Conservation (phyloP, 1,140 invertebrate species). For the Goniozus legneri region DNA sequence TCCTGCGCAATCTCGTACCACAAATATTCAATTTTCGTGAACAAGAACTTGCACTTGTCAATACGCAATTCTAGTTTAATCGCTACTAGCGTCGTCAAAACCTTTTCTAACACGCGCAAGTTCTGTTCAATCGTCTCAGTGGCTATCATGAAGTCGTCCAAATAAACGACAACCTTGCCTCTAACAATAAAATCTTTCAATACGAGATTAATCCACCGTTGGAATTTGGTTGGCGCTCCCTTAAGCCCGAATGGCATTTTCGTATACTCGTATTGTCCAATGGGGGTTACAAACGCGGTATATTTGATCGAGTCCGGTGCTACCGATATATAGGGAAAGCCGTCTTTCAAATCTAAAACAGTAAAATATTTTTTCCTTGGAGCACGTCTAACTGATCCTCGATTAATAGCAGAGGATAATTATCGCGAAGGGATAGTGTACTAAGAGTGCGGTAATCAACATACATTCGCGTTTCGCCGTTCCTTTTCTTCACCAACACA, state of each 20-base stretch:
- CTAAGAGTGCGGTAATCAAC: not conserved
- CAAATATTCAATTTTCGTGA: conserved; percentile 16
- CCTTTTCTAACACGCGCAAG: conserved; percentile 7
- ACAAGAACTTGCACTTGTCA: too few relatives aligned
- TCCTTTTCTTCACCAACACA: not conserved
- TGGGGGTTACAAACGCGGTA: too few relatives aligned
- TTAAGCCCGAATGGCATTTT: conserved; percentile 8
- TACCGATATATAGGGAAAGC: conserved; percentile 28
- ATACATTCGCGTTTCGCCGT: not conserved
- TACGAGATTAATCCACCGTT: not conserved
- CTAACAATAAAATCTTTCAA: not conserved
- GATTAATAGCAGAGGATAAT: not conserved
- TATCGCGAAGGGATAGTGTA: not conserved
- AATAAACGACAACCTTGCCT: conserved; percentile 8
- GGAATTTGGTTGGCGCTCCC: conserved; percentile 1
- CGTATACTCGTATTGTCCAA: too few relatives aligned
- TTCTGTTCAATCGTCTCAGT: conserved; percentile 12
- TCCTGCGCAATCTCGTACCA: conserved; percentile 4
- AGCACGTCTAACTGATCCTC: conserved; percentile 1
- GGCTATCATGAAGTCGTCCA: conserved; percentile 21
- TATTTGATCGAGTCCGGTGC: conserved; percentile 20
- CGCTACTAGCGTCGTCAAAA: conserved; percentile 7
- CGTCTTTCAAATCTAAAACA: too few relatives aligned
- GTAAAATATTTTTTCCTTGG: conserved; percentile 17
- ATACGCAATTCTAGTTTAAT: conserved; percentile 17